Evolutionary conservation across 2,113 vertebrate genomes (phyloP).

Genomic region (Melanotaenia duboulayi): DNA sequence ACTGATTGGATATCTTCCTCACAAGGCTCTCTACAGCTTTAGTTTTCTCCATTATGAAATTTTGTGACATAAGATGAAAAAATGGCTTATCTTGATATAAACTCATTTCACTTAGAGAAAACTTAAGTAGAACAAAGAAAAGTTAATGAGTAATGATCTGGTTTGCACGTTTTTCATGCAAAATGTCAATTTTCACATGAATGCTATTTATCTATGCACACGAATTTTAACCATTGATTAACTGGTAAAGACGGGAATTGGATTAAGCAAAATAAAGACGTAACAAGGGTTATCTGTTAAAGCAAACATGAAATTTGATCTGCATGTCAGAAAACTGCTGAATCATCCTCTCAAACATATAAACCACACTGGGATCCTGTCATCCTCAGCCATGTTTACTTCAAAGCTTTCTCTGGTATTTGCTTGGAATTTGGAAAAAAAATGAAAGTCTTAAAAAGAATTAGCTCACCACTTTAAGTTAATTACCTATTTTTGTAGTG

Average conservation of each 20-base stretch:
- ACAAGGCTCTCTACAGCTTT: neutral
- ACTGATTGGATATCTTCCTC: no score
- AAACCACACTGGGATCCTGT: neutral
- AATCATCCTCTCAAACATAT: neutral
- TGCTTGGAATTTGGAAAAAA: neutral
- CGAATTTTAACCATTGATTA: neutral
- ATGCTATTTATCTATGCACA: neutral
- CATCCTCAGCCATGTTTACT: neutral
- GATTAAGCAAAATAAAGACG: neutral
- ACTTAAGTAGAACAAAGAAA: no score
- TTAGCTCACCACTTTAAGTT: neutral
- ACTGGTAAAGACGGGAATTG: neutral
- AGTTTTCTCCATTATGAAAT: neutral
- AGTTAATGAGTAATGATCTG: neutral
- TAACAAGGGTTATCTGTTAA: slow-evolving; percentile 1
- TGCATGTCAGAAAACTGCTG: neutral
- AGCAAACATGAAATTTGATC: slow-evolving; percentile 36
- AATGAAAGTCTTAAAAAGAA: neutral
- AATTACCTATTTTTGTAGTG: neutral
- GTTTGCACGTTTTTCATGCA: neutral
- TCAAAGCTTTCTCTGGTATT: neutral
- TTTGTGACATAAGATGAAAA: neutral
- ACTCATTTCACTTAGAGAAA: no score
- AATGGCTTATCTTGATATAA: no score
- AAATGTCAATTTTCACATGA: neutral